phyloP scores from a whole-genome alignment of 1,140 invertebrate species.

The Centruroides sculpturatus region DNA sequence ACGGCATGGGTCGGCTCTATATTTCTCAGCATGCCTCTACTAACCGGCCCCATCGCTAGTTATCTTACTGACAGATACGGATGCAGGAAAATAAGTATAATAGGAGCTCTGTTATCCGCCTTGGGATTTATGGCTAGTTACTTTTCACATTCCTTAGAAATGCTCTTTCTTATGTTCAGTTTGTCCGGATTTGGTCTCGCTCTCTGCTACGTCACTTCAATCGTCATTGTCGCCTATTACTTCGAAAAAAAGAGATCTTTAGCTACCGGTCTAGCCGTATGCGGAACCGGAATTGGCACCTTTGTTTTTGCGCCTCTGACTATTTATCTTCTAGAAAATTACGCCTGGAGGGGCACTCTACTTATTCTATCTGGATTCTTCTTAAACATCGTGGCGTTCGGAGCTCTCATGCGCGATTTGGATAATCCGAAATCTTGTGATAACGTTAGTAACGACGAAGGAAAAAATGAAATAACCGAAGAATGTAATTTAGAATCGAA shows the following conservation, averaged over 20 bases:
- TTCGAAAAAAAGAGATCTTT: slow-evolving; percentile 83
- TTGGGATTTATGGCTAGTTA: slow-evolving; percentile 68
- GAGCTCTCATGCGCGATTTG: slow-evolving; percentile 64
- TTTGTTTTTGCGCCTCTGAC: slow-evolving; percentile 83
- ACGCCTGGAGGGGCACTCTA: slow-evolving; percentile 75
- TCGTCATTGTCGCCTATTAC: slow-evolving; percentile 90
- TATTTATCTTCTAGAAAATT: slow-evolving; percentile 53
- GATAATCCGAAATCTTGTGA: slow-evolving; percentile 23
- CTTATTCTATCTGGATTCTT: slow-evolving; percentile 68
- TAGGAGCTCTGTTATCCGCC: slow-evolving; percentile 58
- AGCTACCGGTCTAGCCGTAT: slow-evolving; percentile 83
- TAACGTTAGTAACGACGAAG: slow-evolving; percentile 2
- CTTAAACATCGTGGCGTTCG: slow-evolving; percentile 73
- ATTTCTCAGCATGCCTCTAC: slow-evolving; percentile 75
- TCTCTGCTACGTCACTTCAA: slow-evolving; percentile 54
- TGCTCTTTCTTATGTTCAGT: slow-evolving; percentile 32
- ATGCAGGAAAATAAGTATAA: slow-evolving; percentile 57
- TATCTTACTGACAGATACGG: slow-evolving; percentile 75
- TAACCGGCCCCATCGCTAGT: slow-evolving; percentile 76
- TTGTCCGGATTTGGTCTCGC: slow-evolving; percentile 35
- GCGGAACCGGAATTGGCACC: slow-evolving; percentile 65
- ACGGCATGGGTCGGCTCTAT: slow-evolving; percentile 73
- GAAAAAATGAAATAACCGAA: background rate
- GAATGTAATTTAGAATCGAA: background rate
- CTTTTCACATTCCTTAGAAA: slow-evolving; percentile 23